Evolutionary conservation across 2,113 vertebrate species (phyloP), one percentile per base, ranked within the genome.

Genomic region (Casuarius casuarius): DNA sequence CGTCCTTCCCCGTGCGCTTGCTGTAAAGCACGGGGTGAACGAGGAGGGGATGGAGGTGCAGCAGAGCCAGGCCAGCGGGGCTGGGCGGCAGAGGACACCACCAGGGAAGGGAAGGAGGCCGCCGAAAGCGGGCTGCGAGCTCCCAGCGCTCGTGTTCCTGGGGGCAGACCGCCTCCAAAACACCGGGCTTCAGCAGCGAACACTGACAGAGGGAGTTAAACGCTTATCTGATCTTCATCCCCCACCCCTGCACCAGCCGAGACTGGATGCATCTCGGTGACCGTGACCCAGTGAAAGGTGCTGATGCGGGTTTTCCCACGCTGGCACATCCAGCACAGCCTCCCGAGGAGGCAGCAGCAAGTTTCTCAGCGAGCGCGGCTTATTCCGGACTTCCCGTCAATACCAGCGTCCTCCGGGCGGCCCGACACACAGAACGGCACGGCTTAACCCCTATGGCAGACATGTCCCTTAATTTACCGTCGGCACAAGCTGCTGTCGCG

Each of bases 281-380:
- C 90, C 63, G 70, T 63, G 91, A 92, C 95, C 94, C 62, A 97
- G 84, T 86, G 75, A 91, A 94, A 95, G 95, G 76, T 84, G 94
- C 85, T 73, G 97, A 94, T 91, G 96, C 95, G 86, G 83, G 83
- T 92, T 83, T 78, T 79, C 81, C 74, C 97, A 87, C 97, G 85
- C 94, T 94, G 87, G 86, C 82, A 75, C 66, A 87, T 18, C 90
- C 85, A 95, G 66, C 96, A 76, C 93, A 70, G 76, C 54, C 62
- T 83, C 74, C 88, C 75, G 44, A 44, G 91, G 92, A 93, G 72
- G 91, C 92, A 87, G 68, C 82, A 78, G 75, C 82, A 87, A 89
- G 90, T 89, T 84, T 82, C 26, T 71, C 46, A 63, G 44, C 44
- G 44, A 67, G 80, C 38, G 20, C 25, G 80, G 72, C 58, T 92